Conservation (phyloP, 1,140 invertebrate species). For the Coelopa frigida region DNA sequence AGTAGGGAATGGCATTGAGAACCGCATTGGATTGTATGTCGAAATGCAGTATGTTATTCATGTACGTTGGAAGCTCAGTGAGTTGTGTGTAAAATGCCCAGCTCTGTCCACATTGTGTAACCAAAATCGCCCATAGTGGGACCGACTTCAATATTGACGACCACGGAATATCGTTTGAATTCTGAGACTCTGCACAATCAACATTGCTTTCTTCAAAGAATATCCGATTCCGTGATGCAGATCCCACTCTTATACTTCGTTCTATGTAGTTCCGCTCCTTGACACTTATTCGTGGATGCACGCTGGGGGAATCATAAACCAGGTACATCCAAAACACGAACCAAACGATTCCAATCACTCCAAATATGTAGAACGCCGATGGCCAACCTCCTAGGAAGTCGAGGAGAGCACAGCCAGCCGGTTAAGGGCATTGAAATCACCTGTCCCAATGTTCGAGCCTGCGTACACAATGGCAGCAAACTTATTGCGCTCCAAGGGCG, state of each 20-base stretch:
- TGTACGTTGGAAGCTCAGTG: conserved; percentile 88
- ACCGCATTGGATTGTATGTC: conserved; percentile 77
- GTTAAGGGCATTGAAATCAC: conserved; percentile 67
- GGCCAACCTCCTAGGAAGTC: conserved; percentile 67
- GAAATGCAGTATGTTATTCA: conserved; percentile 86
- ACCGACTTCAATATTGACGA: conserved; percentile 66
- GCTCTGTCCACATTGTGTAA: conserved; percentile 84
- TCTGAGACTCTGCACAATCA: conserved; percentile 15
- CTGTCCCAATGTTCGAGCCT: conserved; percentile 61
- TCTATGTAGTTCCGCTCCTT: conserved; percentile 62
- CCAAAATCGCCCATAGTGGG: conserved; percentile 79
- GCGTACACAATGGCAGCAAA: conserved; percentile 74
- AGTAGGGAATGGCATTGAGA: conserved; percentile 72
- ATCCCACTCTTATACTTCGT: conserved; percentile 47
- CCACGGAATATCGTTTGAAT: conserved; percentile 58
- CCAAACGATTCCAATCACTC: conserved; percentile 69
- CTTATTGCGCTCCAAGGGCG: conserved; percentile 70
- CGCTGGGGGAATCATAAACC: conserved; percentile 66
- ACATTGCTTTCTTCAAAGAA: conserved; percentile 10
- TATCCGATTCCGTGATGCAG: conserved; percentile 16
- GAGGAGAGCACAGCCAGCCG: conserved; percentile 63
- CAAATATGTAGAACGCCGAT: conserved; percentile 72
- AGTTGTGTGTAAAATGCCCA: conserved; percentile 95
- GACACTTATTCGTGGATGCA: conserved; percentile 70
- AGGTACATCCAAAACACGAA: conserved; percentile 66